phyloP scores from a whole-genome alignment of 2,113 vertebrate genomes.

The Dipodomys ordii region DNA sequence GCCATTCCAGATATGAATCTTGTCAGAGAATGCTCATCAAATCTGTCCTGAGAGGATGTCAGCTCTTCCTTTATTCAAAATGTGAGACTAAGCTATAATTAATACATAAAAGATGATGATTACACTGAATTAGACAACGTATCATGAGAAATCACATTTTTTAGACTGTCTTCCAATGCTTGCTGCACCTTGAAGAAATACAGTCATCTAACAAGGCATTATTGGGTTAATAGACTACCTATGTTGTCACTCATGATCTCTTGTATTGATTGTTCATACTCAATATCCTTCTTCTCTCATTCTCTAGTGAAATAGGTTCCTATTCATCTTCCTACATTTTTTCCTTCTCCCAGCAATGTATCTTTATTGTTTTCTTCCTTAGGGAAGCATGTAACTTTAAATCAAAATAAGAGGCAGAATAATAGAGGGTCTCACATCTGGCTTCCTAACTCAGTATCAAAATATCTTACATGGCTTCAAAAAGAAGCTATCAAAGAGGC shows the following conservation, averaged over 20 bases:
- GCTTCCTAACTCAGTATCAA: slow-evolving; percentile 74
- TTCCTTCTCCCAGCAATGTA: slow-evolving; percentile 36
- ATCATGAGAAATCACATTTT: slow-evolving; percentile 76
- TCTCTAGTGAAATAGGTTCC: slow-evolving; percentile 44
- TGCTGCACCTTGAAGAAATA: slow-evolving; percentile 76
- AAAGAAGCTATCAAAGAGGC: slow-evolving; percentile 79
- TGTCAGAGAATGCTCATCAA: slow-evolving; percentile 85
- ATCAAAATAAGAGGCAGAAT: slow-evolving; percentile 81
- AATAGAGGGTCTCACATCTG: slow-evolving; percentile 73
- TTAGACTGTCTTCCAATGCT: slow-evolving; percentile 78
- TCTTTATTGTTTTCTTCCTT: slow-evolving; percentile 72
- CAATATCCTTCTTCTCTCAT: slow-evolving; percentile 57
- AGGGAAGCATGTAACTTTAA: slow-evolving; percentile 71
- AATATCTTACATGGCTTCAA: slow-evolving; percentile 73
- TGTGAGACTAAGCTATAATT: slow-evolving; percentile 86
- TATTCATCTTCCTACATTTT: slow-evolving; percentile 48
- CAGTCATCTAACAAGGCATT: slow-evolving; percentile 73
- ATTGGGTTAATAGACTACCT: slow-evolving; percentile 75
- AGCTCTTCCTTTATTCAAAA: slow-evolving; percentile 83
- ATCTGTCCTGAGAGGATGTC: slow-evolving; percentile 85
- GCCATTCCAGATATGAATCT: slow-evolving; percentile 68
- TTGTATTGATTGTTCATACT: slow-evolving; percentile 61
- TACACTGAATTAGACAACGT: slow-evolving; percentile 83
- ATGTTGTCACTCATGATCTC: slow-evolving; percentile 71
- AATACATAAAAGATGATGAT: slow-evolving; percentile 87